Evolutionary conservation across 2,888 invertebrate genomes (phyloP), one percentile per base, ranked within the genome.

Genomic region (Acronicta aceris): DNA sequence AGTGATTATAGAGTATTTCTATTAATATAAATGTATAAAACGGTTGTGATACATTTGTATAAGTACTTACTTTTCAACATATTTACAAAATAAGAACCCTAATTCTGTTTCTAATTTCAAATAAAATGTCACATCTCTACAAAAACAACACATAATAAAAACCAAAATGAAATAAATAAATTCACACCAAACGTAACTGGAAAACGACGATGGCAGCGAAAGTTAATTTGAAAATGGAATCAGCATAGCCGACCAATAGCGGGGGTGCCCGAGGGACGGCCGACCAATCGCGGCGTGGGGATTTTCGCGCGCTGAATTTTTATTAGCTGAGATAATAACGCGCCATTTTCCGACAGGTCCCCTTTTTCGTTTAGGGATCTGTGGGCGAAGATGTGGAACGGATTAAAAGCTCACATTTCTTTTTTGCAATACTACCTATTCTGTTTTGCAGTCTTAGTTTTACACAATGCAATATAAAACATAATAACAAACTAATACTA

Each of bases 211-310:
- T 89, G 74, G 89, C 90, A 90, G 92, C 88, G 94, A 93, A 92
- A 94, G 93, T 94, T 93, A 94, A 94, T 94, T 93, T 93, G 93
- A 94, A 94, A 94, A 94, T 93, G 93, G 92, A 90, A 94, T 94
- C 92, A 94, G 89, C 89, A 89, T 78, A 81, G 73, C 74, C 88
- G 82, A 82, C 94, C 94, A 94, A 94, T 93, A 83, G 89, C 80
- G 85, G 66, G 73, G 76, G 78, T 79, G 83, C 89, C 81, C 88
- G 77, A 78, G 91, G 93, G 89, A 87, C 84, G 80, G 81, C 64
- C 84, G 84, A 68, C 94, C 93, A 94, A 94, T 93, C 82, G 81
- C 79, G 73, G 76, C 78, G 81, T 81, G 67, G 81, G 85, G 88
- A 91, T 92, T 93, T 94, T 92, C 94, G 94, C 94, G 94, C 93